A percentile compares a stretch with the other conserved stretches of the same genome.
phyloP scores from a whole-genome alignment of 2,888 invertebrate species.

The Prosapia bicincta region DNA sequence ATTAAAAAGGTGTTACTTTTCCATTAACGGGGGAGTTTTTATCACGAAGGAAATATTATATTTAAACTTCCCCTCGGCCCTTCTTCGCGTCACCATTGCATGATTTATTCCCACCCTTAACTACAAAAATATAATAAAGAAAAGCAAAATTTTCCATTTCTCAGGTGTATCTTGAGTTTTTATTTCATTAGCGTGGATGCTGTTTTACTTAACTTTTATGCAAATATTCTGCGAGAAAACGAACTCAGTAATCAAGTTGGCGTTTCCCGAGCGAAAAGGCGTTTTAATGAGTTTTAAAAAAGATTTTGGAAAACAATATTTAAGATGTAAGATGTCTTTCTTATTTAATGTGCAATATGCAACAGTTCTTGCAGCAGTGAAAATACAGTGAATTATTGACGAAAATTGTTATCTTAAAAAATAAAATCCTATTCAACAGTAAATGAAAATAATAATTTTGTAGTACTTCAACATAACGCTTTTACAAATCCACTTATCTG shows the following conservation, averaged over 20 bases:
- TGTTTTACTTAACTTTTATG: slow-evolving; percentile 1
- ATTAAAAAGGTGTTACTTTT: slow-evolving; percentile 32
- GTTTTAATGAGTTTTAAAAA: not conserved
- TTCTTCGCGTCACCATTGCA: slow-evolving; percentile 12
- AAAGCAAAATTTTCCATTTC: slow-evolving; percentile 33
- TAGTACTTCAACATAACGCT: no score
- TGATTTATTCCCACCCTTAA: slow-evolving; percentile 26
- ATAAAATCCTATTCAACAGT: no score
- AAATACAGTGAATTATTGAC: no score
- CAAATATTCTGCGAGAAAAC: not conserved
- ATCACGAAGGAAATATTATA: slow-evolving; percentile 39
- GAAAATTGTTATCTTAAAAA: no score
- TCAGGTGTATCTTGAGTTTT: slow-evolving; percentile 32
- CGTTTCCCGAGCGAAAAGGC: not conserved
- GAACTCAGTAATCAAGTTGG: not conserved
- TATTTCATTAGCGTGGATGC: slow-evolving; percentile 27
- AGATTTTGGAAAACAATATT: no score
- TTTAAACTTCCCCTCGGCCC: slow-evolving; percentile 16
- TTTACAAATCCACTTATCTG: no score
- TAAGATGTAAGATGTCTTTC: no score
- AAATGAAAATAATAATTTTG: no score
- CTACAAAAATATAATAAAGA: slow-evolving; percentile 31
- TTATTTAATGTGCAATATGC: no score
- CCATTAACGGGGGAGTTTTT: slow-evolving; percentile 29
- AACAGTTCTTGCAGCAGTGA: no score